Evolutionary conservation across 2,888 invertebrate genomes (phyloP).

Genomic region (Drosophila cyrtoloma): DNA sequence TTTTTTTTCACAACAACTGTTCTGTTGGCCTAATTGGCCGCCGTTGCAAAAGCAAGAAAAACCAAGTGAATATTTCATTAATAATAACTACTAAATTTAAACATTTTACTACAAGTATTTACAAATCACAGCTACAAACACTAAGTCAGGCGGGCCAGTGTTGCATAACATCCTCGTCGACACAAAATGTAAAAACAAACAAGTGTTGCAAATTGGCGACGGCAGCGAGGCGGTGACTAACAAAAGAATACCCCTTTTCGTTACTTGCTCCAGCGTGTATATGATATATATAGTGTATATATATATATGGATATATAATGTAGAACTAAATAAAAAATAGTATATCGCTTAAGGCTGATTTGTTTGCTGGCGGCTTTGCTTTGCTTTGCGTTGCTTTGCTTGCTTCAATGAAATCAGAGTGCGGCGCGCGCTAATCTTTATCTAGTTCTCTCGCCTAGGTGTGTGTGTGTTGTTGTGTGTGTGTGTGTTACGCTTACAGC

Average conservation of each 20-base stretch:
- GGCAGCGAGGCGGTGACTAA: constrained; percentile 31
- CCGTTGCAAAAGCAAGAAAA: constrained; percentile 46
- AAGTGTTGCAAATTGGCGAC: constrained; percentile 15
- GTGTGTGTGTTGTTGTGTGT: constrained; percentile 10
- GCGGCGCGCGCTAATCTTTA: constrained; percentile 21
- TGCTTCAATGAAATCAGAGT: constrained; percentile 47
- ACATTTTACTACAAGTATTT: constrained; percentile 75
- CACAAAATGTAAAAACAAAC: neutral
- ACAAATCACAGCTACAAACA: constrained; percentile 79
- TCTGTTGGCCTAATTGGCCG: constrained; percentile 23
- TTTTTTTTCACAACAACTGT: constrained; percentile 12
- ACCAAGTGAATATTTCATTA: constrained; percentile 53
- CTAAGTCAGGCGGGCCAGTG: constrained; percentile 57
- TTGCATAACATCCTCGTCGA: constrained; percentile 56
- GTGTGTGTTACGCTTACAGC: constrained; percentile 86
- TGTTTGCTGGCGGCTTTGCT: constrained; percentile 2
- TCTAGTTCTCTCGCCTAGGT: constrained; percentile 5
- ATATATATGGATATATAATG: constrained; percentile 23
- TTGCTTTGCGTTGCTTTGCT: constrained; percentile 15
- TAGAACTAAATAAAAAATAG: constrained; percentile 38
- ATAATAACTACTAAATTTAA: constrained; percentile 77
- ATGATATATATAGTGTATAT: constrained; percentile 12
- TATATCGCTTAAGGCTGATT: constrained; percentile 22
- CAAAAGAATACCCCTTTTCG: constrained; percentile 2
- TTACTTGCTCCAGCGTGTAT: constrained; percentile 6